A percentile compares a stretch with the other conserved stretches of the same genome.
These are phyloP conservation scores for Fragum sueziense DNA, from an alignment of 2,888 invertebrate species.

Conservation along the genomic window DNA sequence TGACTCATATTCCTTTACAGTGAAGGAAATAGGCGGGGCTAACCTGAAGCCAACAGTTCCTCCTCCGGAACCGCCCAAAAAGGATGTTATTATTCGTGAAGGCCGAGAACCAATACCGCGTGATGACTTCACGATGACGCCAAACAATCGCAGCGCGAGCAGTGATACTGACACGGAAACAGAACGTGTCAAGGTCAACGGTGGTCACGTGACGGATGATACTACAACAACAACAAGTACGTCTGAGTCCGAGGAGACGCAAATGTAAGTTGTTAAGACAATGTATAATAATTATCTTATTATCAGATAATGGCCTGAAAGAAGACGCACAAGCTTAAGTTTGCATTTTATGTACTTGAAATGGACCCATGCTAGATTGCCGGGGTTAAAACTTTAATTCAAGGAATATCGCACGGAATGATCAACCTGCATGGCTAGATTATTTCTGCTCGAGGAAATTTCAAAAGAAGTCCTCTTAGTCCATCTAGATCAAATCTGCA, in stretches of 20 bases:
- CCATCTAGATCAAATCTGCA: too few species aligned
- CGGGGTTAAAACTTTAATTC: too few species aligned
- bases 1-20: too few species aligned
- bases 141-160: conserved; percentile 49
- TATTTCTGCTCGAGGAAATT: too few species aligned
- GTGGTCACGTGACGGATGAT: conserved; percentile 61
- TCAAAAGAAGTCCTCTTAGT: too few species aligned
- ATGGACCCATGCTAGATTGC: too few species aligned
- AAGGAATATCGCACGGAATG: too few species aligned
- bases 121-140: conserved; percentile 21
- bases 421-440: too few species aligned
- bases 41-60: background rate
- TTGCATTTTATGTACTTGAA: too few species aligned
- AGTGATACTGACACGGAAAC: conserved; percentile 68
- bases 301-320: too few species aligned
- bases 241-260: conserved; percentile 69
- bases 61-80: background rate
- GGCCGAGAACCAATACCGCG: conserved; percentile 34
- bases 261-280: conserved; percentile 71
- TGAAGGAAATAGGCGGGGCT: conserved; percentile 33
- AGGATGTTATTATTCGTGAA: conserved; percentile 23
- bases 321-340: too few species aligned
- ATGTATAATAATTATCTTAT: too few species aligned
- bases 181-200: conserved; percentile 50
- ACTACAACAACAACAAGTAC: conserved; percentile 64